These are phyloP conservation scores for Darevskia nairensis DNA, from an alignment of 2,797 vertebrate species.

Conservation along the genomic window DNA sequence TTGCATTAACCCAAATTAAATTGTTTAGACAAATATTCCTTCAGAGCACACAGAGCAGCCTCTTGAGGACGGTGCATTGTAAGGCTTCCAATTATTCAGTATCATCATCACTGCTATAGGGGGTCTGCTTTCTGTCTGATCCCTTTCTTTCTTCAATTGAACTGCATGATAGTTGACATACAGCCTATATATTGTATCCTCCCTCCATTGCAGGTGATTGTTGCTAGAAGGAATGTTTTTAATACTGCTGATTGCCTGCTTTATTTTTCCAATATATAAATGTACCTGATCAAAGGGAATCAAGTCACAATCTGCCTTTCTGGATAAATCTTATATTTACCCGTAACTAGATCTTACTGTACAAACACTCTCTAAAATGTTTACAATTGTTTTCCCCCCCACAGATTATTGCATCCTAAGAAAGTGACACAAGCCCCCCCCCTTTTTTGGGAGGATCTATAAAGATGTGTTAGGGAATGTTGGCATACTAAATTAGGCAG, in stretches of 20 bases:
- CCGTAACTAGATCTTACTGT: neutral
- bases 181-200: constrained; percentile 29
- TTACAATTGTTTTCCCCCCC: neutral
- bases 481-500: neutral
- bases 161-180: constrained; percentile 38
- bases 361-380: neutral
- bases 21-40: constrained; percentile 42
- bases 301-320: neutral
- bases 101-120: neutral
- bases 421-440: neutral
- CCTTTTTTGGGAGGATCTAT: neutral
- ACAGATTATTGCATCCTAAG: neutral
- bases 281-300: neutral
- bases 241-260: neutral
- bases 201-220: neutral
- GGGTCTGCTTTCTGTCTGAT: constrained; percentile 42
- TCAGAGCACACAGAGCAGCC: neutral
- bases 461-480: neutral
- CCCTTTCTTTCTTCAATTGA: constrained; percentile 33
- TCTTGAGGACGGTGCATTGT: neutral
- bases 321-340: neutral
- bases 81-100: neutral
- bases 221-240: neutral
- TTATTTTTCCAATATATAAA: neutral
- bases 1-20: constrained; percentile 17